Conservation (phyloP, 1,140 invertebrate species). For the Acromyrmex charruanus region DNA sequence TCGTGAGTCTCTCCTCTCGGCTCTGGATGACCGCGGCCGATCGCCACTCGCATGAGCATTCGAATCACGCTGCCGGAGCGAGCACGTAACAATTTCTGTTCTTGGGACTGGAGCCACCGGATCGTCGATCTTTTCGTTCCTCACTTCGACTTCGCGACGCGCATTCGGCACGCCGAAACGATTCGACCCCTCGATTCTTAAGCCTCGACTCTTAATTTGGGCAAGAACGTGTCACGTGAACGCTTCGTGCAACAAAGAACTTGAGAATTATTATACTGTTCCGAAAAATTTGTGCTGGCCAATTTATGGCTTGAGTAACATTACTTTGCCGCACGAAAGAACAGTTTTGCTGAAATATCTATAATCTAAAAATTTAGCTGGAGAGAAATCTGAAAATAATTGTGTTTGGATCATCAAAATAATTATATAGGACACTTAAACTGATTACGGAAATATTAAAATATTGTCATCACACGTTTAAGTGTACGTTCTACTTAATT, state of each 20-base stretch:
- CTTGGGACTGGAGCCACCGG: slow-evolving; percentile 78
- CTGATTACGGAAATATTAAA: too few species aligned
- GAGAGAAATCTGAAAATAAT: too few species aligned
- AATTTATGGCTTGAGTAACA: neutral
- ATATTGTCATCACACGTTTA: too few species aligned
- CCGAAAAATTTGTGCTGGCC: neutral
- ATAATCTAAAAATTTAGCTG: too few species aligned
- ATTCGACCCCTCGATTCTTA: slow-evolving; percentile 15
- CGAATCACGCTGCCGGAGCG: slow-evolving; percentile 77
- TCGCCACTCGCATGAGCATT: slow-evolving; percentile 75
- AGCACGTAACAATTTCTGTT: slow-evolving; percentile 83
- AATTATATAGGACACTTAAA: too few species aligned
- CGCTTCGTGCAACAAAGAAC: neutral
- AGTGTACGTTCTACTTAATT: too few species aligned
- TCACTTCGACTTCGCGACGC: slow-evolving; percentile 61
- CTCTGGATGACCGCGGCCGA: slow-evolving; percentile 75
- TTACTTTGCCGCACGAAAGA: too few species aligned
- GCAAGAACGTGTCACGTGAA: neutral
- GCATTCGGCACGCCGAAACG: slow-evolving; percentile 60
- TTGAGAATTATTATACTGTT: neutral
- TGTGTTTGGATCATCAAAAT: too few species aligned
- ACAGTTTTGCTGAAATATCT: too few species aligned
- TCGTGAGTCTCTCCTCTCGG: slow-evolving; percentile 68
- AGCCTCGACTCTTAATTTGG: slow-evolving; percentile 21
- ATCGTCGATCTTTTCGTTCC: slow-evolving; percentile 73